Base-by-base conservation (phyloP, 2,113 vertebrate species). In the Melanerpes formicivorus region DNA sequence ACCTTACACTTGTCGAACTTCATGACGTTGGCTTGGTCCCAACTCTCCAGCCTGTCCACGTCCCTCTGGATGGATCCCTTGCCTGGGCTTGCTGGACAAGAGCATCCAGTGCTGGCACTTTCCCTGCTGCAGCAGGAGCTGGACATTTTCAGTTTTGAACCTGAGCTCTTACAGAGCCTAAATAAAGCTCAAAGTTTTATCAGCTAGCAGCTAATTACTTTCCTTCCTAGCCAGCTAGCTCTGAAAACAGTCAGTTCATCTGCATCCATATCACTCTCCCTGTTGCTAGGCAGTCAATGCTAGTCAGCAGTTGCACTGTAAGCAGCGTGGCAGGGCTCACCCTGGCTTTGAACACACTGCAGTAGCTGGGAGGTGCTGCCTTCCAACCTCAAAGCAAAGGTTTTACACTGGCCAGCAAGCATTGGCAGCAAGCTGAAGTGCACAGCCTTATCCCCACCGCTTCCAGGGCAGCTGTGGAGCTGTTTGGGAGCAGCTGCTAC, bases 181-280 rank as follows among this genome's bases (percentile, higher is more conserved):
- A 25, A 23, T 52, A 52, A 52, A 52, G 50, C 50, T 52, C 50
- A 23, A 52, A 52, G 50, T 96, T 95, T 95, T 90, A 96, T 95
- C 95, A 96, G 93, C 95, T 88, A 90, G 83, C 90, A 96, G 92
- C 92, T 96, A 95, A 95, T 96, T 95, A 91, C 92, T 95, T 80
- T 92, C 93, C 85, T 86, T 95, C 88, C 90, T 95, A 94, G 83
- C 80, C 95, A 93, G 92, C 92, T 94, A 93, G 80, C 93, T 95
- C 80, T 78, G 95, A 95, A 95, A 96, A 95, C 93, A 93, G 87
- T 80, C 85, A 72, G 37, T 95, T 90, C 95, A 95, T 95, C 95
- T 94, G 93, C 12, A 95, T 78, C 95, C 92, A 10, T 86, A 88
- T 93, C 95, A 95, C 83, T 88, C 93, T 72, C 22, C 0, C 70